Evolutionary conservation across 30 jellyfish, hydroid and myxozoan genomes (phyloP), one percentile per base, ranked within the genome.

Genomic region (Hydractinia echinata): DNA sequence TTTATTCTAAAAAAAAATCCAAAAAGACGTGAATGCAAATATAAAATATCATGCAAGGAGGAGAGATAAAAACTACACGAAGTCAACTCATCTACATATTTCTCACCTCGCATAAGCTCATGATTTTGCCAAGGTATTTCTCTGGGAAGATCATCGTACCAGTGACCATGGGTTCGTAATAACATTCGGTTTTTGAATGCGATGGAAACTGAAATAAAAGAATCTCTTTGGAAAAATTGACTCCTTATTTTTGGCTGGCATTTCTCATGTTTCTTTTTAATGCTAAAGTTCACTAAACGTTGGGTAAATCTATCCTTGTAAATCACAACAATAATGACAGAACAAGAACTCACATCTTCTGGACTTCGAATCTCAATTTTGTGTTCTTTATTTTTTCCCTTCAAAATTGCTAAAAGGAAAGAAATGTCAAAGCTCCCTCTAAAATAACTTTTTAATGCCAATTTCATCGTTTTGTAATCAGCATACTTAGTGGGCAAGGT

Each of bases 121-220:
- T 85, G 79, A 93, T 72, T 82, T 81, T 93, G 19, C 99, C 99
- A 87, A 93, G 58, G 76, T 84, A 93, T 61, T 88, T 89, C 53
- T 93, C 90, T 4, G 99, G 99, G 79, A 84, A 93, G 20, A 93
- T 88, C 48, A 93, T 72, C 7, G 99, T 93, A 7, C 99, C 99
- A 55, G 30, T 86, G 10, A 93, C 96, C 53, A 72, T 61, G 8
- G 99, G 99, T 76, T 93, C 99, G 16, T 81, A 80, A 21, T 80
- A 85, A 61, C 49, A 18, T 30, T 81, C 89, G 9, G 81, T 91
- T 54, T 61, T 72, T 8, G 81, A 53, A 11, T 67, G 51, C 48
- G 87, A 88, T 4, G 96, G 96, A 87, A 87, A 93, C 96, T 93
- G 78, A n/a, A 44, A 73, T 66, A 49, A 60, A 66, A 58, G 55